Evolutionary conservation across 1,140 invertebrate genomes (phyloP).

Genomic region (Coenobita brevimanus): DNA sequence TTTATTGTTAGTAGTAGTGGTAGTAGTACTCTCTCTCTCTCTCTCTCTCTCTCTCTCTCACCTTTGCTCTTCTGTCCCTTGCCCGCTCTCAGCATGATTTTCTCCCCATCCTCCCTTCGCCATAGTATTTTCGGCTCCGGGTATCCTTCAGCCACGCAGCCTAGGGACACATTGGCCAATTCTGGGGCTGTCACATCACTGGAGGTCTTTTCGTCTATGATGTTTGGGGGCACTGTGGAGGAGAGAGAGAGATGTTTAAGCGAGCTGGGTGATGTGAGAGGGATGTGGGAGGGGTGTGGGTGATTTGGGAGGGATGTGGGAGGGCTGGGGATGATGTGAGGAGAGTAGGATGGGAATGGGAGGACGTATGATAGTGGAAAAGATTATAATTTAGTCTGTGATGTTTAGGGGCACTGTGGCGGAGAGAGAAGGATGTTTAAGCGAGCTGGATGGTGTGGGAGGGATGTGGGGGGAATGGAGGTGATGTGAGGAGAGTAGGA

Average conservation of each 20-base stretch:
- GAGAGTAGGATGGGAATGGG: not conserved
- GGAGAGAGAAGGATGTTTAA: no score
- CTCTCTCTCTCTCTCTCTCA: no score
- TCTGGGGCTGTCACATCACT: conserved; percentile 77
- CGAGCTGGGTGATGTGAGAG: not conserved
- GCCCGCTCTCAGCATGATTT: conserved; percentile 30
- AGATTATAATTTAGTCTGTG: no score
- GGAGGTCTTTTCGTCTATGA: conserved; percentile 72
- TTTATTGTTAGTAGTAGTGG: no score
- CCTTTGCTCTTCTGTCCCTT: conserved; percentile 36
- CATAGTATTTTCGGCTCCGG: conserved; percentile 71
- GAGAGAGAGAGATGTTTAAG: not conserved
- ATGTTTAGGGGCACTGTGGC: no score
- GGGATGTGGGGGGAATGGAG: no score
- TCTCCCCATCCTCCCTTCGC: conserved; percentile 50
- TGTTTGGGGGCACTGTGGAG: conserved; percentile 72
- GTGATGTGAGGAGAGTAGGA: no score
- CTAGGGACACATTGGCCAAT: conserved; percentile 86
- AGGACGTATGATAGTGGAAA: not conserved
- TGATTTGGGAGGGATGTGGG: not conserved
- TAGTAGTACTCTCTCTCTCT: no score
- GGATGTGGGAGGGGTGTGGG: not conserved
- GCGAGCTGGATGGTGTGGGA: no score
- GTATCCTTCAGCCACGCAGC: conserved; percentile 84
- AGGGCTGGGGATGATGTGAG: not conserved